Evolutionary conservation across 30 jellyfish, hydroid and myxozoan species (phyloP).

Genomic region (Turritopsis dohrnii): DNA sequence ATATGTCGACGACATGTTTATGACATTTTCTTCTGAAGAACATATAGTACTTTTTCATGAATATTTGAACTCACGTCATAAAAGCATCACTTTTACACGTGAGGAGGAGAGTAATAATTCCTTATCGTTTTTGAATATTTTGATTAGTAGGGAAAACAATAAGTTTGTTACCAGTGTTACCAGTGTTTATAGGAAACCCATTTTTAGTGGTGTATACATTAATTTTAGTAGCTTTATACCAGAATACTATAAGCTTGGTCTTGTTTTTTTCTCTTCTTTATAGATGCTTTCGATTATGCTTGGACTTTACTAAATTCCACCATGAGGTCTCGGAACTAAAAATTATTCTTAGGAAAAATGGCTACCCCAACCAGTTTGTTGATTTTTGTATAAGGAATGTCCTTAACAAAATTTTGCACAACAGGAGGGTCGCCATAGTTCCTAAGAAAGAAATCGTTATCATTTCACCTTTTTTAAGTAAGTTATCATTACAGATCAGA

Average conservation of each 20-base stretch:
- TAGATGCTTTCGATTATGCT: neutral
- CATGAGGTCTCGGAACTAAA: neutral
- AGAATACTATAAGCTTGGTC: neutral
- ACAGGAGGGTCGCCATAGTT: neutral
- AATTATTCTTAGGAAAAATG: neutral
- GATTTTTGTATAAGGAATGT: neutral
- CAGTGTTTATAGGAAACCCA: neutral
- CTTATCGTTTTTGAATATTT: neutral
- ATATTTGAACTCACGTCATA: neutral
- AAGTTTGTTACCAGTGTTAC: neutral
- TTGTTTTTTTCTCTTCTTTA: neutral
- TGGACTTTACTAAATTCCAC: neutral
- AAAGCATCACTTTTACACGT: neutral
- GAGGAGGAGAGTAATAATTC: neutral
- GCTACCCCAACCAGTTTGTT: neutral
- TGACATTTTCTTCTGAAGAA: neutral
- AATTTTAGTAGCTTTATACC: neutral
- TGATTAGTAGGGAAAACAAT: neutral
- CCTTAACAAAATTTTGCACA: neutral
- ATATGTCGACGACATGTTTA: neutral
- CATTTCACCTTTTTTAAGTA: slow-evolving; percentile 11
- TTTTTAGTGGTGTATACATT: neutral
- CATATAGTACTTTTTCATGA: neutral
- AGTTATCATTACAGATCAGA: neutral
- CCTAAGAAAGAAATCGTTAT: slow-evolving; percentile 1